Base-by-base conservation (phyloP, 2,888 invertebrate species). In the Lordiphosa andalusiaca region DNA sequence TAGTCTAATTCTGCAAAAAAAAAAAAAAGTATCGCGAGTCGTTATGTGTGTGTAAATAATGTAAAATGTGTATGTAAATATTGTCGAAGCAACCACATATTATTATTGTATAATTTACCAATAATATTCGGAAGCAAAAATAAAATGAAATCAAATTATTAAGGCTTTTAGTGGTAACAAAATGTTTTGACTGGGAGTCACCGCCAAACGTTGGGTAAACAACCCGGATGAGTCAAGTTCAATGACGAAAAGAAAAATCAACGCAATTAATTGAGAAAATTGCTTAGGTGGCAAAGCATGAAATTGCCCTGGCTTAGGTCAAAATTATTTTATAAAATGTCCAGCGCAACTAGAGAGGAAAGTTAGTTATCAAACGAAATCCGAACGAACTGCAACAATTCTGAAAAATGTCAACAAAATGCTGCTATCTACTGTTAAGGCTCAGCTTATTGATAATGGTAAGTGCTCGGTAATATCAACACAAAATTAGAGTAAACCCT, bases 171-270 rank as follows among this genome's bases (percentile, higher is more conserved):
- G 49, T 47, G 42, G 39, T 50, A 71, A 78, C 80, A 78, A 78
- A 84, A 62, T 69, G 65, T 42, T 81, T 76, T 56, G n/a, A 5
- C 19, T 47, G 63, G 63, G 58, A 66, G 50, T 67, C 67, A 57
- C 58, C 67, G 47, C 13, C 40, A 48, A 10, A 30, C 6, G n/a
- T 19, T 75, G 40, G 82, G 63, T 81, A 84, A 76, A 84, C 49
- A 77, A 73, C 62, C 80, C 52, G 46, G 40, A 69, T 81, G 80
- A 85, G 85, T 81, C 80, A 81, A 81, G 81, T 81, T 81, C 81
- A 81, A 81, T 81, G 85, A 83, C 81, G 84, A 73, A 83, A 73
- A 33, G 21, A 10, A 37, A 44, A 69, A 46, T 23, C 7, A n/a
- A 10, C 6, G 25, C 30, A 44, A 10, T 25, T 23, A 50, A 63